phyloP scores from a whole-genome alignment of 2,888 invertebrate species.

The Calameuta idolon region DNA sequence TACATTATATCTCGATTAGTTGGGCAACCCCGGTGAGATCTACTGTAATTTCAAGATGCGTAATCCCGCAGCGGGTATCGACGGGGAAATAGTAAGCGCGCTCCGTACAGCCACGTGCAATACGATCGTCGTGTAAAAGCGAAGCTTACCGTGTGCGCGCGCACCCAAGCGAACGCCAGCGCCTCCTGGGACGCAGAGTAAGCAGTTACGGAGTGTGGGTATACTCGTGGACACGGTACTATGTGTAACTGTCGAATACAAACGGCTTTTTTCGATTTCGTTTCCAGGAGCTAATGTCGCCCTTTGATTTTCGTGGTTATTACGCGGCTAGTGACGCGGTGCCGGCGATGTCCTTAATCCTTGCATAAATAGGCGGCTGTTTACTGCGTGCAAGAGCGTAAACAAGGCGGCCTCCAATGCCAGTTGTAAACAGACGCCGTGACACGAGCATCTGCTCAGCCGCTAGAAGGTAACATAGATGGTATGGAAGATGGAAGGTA shows the following conservation, averaged over 20 bases:
- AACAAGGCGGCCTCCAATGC: neutral
- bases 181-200: neutral
- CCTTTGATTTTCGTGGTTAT: neutral
- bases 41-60: slow-evolving; percentile 46
- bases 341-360: neutral
- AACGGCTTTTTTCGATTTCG: neutral
- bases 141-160: neutral
- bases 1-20: slow-evolving; percentile 38
- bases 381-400: neutral
- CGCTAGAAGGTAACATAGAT: neutral
- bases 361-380: neutral
- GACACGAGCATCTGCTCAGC: neutral
- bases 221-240: neutral
- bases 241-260: neutral
- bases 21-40: slow-evolving; percentile 32
- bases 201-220: neutral
- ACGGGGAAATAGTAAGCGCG: neutral
- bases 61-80: slow-evolving; percentile 26
- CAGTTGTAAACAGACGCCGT: slow-evolving; percentile 1
- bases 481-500: neutral
- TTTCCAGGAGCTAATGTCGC: neutral
- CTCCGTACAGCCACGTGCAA: neutral
- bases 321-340: neutral
- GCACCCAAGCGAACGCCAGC: neutral
- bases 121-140: neutral